Base-by-base conservation (phyloP, 1,140 invertebrate genomes). In the Teleopsis dalmanni region DNA sequence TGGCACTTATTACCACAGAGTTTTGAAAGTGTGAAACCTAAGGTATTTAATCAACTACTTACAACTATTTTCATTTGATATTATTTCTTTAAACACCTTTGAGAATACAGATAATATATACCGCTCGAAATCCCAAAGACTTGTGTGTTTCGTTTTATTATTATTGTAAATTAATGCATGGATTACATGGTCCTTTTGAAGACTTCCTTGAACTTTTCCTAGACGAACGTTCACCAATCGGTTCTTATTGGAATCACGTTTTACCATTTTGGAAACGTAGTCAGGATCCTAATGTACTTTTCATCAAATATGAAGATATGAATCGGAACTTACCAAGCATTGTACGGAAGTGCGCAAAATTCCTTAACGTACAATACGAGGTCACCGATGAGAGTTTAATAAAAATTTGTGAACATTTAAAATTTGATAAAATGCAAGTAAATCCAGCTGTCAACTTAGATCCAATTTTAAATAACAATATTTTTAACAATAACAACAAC, bases 91-190 rank as follows among this genome's bases (percentile, higher is more conserved):
- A n/a, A n/a, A n/a, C 44, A 21, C 27, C 37, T 69, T 37, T n/a
- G n/a, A n/a, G n/a, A n/a, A n/a, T n/a, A n/a, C 36, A 93, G 85
- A 82, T 95, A 2, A 84, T 97, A 38, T 97, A 96, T 64, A 81
- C 91, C 1, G 79, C 87, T 0, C 78, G 95, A 38, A 95, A 97
- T 74, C 91, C 94, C 2, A 97, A 96, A 71, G 94, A 98, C 63
- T 82, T 87, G 50, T 87, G 88, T 37, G 91, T 97, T 0, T 95
- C 91, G 0, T 94, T 87, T 62, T 96, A 87, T 64, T 84, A 95
- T 67, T 93, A 94, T 60, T 83, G 81, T 55, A 78, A 73, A 55
- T 56, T 83, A n/a, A 75, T 90, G 13, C 82, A 88, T 53, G 76
- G 79, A 8, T 69, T 87, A 0, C 81, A 81, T 47, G 82, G 82